Evolutionary conservation across 2,797 vertebrate genomes (phyloP).

Genomic region (Cygnus olor): DNA sequence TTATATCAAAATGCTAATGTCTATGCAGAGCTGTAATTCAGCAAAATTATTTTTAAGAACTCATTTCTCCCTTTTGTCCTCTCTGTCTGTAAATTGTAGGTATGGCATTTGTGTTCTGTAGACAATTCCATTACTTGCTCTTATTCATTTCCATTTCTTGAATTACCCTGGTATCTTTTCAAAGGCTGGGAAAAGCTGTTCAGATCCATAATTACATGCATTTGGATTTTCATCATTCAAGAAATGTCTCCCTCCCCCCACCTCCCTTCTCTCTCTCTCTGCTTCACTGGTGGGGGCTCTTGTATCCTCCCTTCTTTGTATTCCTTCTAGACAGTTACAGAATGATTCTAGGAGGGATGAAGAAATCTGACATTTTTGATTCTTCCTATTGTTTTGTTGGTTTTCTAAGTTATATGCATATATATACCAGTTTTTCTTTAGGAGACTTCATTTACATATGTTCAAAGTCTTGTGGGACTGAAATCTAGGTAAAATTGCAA

Average conservation of each 20-base stretch:
- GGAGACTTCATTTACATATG: background rate
- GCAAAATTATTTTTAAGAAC: background rate
- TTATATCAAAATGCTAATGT: background rate
- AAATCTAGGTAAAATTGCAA: background rate
- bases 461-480: background rate
- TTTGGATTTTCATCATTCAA: background rate
- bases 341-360: background rate
- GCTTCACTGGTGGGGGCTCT: background rate
- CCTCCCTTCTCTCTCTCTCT: accelerated
- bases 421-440: background rate
- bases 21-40: background rate
- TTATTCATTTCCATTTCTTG: background rate
- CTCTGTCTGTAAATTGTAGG: background rate
- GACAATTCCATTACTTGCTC: background rate
- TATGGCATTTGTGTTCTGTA: background rate
- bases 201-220: background rate
- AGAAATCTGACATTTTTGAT: background rate
- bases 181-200: background rate
- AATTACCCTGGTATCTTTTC: background rate
- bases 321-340: background rate
- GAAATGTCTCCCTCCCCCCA: background rate
- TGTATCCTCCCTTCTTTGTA: background rate
- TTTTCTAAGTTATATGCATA: background rate
- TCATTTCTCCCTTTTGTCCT: background rate
- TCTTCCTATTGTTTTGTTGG: background rate